These are phyloP conservation scores for Spheniscus mendiculus DNA, from an alignment of 2,113 vertebrate genomes.

Conservation along the genomic window DNA sequence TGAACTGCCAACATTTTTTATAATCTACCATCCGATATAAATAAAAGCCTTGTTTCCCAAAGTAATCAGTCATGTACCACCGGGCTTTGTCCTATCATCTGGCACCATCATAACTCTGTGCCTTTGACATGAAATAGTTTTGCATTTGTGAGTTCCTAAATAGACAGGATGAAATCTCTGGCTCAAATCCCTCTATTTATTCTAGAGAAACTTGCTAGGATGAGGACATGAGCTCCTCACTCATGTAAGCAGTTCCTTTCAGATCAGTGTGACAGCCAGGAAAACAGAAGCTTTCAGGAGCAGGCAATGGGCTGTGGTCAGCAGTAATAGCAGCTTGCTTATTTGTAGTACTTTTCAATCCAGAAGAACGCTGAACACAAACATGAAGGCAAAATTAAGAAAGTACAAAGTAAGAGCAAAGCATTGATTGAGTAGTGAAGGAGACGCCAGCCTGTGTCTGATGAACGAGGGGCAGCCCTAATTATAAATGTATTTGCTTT, in stretches of 20 bases:
- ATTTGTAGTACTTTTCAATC: neutral
- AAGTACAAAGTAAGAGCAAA: neutral
- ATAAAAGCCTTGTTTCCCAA: neutral
- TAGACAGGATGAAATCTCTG: neutral
- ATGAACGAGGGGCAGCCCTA: neutral
- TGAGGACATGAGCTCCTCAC: neutral
- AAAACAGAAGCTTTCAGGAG: neutral
- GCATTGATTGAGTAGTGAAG: neutral
- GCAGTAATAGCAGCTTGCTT: neutral
- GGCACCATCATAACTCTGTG: neutral
- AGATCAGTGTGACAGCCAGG: neutral
- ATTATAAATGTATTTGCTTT: slow-evolving; percentile 34
- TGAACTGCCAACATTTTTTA: neutral
- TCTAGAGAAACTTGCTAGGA: neutral
- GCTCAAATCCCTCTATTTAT: neutral
- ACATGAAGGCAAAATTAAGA: neutral
- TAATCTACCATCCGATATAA: neutral
- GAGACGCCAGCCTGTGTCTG: slow-evolving; percentile 18
- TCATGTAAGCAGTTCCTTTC: neutral
- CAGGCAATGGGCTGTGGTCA: neutral
- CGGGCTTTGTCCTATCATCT: neutral
- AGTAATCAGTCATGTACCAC: neutral
- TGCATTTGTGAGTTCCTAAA: neutral
- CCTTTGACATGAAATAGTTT: neutral
- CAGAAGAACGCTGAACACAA: neutral